Percentiles rank a stretch among this genome's conserved stretches.
These are phyloP conservation scores for Mergus octosetaceus DNA, from an alignment of 2,797 vertebrate species.

Conservation along the genomic window DNA sequence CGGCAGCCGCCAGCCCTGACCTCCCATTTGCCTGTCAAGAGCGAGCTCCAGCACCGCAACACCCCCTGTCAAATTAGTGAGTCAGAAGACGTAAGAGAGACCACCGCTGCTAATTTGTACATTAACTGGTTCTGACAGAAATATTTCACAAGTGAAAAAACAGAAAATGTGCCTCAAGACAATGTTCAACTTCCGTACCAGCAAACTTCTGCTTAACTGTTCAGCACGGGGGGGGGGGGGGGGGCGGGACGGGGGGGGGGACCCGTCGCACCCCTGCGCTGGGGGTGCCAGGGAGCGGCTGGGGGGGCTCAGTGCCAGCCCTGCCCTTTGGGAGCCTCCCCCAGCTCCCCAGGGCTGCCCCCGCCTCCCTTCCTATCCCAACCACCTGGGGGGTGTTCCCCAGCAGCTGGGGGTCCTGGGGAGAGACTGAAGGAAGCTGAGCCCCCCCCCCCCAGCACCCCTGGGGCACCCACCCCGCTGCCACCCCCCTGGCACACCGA, in stretches of 20 bases:
- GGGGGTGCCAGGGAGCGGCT: not conserved
- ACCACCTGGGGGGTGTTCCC: not conserved
- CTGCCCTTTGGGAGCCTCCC: no score
- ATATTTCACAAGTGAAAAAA: conserved; percentile 83
- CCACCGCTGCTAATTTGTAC: conserved; percentile 93
- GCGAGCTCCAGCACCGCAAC: conserved; percentile 78
- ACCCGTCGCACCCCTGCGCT: not conserved
- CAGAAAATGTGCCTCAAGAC: conserved; percentile 74
- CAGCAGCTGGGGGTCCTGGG: no score
- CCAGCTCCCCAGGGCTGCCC: no score
- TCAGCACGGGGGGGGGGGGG: conserved; percentile 22
- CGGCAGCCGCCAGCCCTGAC: conserved; percentile 80
- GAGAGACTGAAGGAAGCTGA: no score
- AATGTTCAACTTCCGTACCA: conserved; percentile 68
- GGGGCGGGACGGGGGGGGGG: not conserved
- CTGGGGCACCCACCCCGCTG: not conserved
- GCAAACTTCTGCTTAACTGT: conserved; percentile 73
- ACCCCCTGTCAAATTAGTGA: conserved; percentile 89
- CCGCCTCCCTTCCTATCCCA: no score
- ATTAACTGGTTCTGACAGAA: conserved; percentile 94
- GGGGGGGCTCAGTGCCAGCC: not conserved
- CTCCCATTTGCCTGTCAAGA: conserved; percentile 85
- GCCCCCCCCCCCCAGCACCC: not conserved
- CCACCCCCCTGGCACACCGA: not conserved
- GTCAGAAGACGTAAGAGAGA: conserved; percentile 83